Conservation (phyloP, 2,797 vertebrate species). For the Neostethus bicornis region DNA sequence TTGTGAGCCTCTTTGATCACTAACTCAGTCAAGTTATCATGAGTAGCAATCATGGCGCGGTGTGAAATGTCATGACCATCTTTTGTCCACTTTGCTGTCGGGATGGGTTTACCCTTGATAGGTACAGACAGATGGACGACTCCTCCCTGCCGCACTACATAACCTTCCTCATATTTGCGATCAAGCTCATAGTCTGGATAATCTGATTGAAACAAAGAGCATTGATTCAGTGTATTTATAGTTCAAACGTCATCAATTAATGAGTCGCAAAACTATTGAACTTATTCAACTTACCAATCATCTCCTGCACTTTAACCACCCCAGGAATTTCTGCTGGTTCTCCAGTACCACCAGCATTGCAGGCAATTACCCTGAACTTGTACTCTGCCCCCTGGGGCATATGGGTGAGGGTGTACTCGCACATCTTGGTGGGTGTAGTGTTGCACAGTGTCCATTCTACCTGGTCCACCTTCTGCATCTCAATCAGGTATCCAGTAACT, state of each 20-base stretch:
- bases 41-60: conserved; percentile 95
- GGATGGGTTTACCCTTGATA: conserved; percentile 97
- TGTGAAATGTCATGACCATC: conserved; percentile 94
- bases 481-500: conserved; percentile 93
- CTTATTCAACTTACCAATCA: conserved; percentile 97
- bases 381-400: conserved; percentile 98
- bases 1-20: conserved; percentile 97
- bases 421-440: conserved; percentile 96
- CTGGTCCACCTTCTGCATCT: conserved; percentile 99
- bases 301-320: conserved; percentile 97
- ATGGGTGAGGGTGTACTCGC: conserved; percentile 97
- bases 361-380: conserved; percentile 93
- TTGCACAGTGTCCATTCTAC: conserved; percentile 99
- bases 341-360: conserved; percentile 95
- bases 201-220: conserved; percentile 71
- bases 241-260: background rate
- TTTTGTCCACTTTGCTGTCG: conserved; percentile 97
- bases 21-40: conserved; percentile 94
- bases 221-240: background rate
- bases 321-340: conserved; percentile 94
- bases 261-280: background rate
- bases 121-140: conserved; percentile 92
- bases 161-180: conserved; percentile 90
- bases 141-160: conserved; percentile 95
- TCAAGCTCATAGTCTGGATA: conserved; percentile 96